These are phyloP conservation scores for Dinoponera quadriceps DNA, from an alignment of 1,140 invertebrate species.

Conservation along the genomic window DNA sequence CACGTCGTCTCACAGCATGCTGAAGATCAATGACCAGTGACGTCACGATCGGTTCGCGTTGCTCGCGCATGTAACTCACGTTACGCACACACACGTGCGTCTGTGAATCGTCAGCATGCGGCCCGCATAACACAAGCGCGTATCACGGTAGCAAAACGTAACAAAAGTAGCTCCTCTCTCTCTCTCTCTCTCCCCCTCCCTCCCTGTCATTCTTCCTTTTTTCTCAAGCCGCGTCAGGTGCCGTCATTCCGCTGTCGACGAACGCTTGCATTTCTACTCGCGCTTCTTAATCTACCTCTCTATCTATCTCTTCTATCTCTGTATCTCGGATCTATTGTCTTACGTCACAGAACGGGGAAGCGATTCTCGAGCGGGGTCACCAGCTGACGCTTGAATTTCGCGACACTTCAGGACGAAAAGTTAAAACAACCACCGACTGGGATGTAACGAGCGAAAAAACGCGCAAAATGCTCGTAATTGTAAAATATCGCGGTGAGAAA, in stretches of 20 bases:
- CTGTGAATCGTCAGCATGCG: slow-evolving; percentile 30
- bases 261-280: slow-evolving; percentile 2
- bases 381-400: no score
- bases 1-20: slow-evolving; percentile 13
- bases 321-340: background rate
- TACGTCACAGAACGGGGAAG: background rate
- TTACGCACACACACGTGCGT: slow-evolving; percentile 49
- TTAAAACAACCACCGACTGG: no score
- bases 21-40: slow-evolving; percentile 69
- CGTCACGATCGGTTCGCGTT: slow-evolving; percentile 51
- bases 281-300: background rate
- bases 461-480: no score
- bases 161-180: background rate
- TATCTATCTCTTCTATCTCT: background rate
- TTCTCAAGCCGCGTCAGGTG: slow-evolving; percentile 13
- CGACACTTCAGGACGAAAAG: no score
- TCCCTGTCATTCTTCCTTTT: background rate
- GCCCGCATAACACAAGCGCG: background rate
- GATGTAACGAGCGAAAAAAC: no score
- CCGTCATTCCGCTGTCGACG: slow-evolving; percentile 33
- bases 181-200: slow-evolving; percentile 10
- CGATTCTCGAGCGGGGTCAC: background rate
- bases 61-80: slow-evolving; percentile 41
- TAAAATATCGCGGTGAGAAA: no score
- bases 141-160: slow-evolving; percentile 12